phyloP scores from a whole-genome alignment of 2,113 vertebrate species.

The Riparia riparia region DNA sequence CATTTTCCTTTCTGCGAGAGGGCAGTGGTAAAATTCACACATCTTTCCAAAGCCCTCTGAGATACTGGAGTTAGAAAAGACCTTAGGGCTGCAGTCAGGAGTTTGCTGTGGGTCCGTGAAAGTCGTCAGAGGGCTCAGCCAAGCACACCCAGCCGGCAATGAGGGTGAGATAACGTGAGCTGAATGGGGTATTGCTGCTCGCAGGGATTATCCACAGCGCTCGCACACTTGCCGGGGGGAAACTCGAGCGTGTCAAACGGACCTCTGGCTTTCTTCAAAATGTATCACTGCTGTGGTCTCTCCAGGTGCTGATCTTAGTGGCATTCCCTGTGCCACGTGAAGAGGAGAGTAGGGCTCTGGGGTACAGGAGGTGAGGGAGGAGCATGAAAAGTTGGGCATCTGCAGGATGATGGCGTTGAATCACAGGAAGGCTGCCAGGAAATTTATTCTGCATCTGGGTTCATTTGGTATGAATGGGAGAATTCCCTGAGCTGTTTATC shows the following conservation, averaged over 20 bases:
- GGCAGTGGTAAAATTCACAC: not conserved
- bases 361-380: not conserved
- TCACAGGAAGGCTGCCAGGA: not conserved
- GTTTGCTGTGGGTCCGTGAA: not conserved
- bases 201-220: not conserved
- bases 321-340: not conserved
- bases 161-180: not conserved
- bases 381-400: not conserved
- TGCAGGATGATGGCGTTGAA: not conserved
- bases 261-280: conserved; percentile 21
- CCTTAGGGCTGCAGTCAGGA: not conserved
- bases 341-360: not conserved
- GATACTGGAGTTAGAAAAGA: not conserved
- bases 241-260: not conserved
- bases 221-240: not conserved
- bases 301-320: not conserved
- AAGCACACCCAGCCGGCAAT: rapidly evolving
- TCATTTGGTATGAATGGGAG: not conserved
- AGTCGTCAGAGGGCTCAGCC: not conserved
- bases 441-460: conserved; percentile 4
- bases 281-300: not conserved
- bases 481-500: conserved; percentile 27
- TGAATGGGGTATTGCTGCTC: not conserved
- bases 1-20: not conserved
- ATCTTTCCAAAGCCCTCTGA: not conserved